Evolutionary conservation across 2,797 vertebrate species (phyloP).

Genomic region (Mus minutoides): DNA sequence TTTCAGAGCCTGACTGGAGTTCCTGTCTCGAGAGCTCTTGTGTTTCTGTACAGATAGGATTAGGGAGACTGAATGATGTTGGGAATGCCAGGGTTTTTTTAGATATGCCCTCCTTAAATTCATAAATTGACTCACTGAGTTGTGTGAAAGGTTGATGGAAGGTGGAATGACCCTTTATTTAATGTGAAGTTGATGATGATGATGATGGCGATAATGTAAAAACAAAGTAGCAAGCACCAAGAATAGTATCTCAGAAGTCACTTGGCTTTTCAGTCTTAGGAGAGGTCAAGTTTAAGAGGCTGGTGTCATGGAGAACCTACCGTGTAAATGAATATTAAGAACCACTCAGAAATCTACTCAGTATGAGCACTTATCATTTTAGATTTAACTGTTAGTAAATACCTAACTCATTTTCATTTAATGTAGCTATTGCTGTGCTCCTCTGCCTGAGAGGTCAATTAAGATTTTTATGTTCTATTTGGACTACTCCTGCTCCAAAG

Average conservation of each 20-base stretch:
- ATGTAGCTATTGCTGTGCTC: not conserved
- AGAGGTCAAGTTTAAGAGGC: conserved; percentile 5
- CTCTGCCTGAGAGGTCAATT: not conserved
- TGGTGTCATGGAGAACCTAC: not conserved
- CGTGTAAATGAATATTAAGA: not conserved
- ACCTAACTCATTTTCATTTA: conserved; percentile 23
- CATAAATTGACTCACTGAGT: not conserved
- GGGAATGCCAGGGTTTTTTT: not conserved
- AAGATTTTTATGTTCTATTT: not conserved
- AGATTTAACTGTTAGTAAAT: not conserved
- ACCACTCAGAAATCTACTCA: not conserved
- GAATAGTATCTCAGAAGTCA: not conserved
- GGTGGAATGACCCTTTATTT: not conserved
- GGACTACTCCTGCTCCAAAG: not conserved
- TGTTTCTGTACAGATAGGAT: not conserved
- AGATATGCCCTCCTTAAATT: not conserved
- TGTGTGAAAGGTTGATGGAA: not conserved
- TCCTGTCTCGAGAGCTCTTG: not conserved
- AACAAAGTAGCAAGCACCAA: not conserved
- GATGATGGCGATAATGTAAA: not conserved
- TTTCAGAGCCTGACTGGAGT: not conserved
- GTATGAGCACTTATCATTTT: not conserved
- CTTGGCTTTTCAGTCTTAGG: not conserved
- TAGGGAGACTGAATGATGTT: not conserved
- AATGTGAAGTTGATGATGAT: not conserved